A percentile compares a stretch with the other conserved stretches of the same genome.
phyloP scores from a whole-genome alignment of 2,797 vertebrate genomes.

The Oophaga sylvatica region DNA sequence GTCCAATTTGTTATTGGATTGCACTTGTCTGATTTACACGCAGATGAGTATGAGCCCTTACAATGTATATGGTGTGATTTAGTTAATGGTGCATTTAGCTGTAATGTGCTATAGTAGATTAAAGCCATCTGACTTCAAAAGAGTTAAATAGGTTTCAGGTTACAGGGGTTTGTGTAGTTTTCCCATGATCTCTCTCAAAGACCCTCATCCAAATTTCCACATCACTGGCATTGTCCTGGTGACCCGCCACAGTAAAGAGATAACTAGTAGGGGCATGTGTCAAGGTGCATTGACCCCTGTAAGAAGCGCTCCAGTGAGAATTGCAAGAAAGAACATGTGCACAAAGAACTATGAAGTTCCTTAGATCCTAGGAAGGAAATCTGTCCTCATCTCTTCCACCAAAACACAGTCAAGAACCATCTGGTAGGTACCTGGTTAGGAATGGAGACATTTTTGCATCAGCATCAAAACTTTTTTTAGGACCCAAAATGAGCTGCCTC shows the following conservation, averaged over 20 bases:
- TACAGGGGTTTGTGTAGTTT: background rate
- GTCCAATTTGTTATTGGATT: too few species aligned
- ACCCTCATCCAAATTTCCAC: constrained; percentile 26
- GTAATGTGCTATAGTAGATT: background rate
- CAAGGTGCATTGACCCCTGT: constrained; percentile 35
- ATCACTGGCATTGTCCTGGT: constrained; percentile 25
- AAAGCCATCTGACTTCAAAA: background rate
- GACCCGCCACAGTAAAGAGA: background rate
- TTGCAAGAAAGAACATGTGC: background rate
- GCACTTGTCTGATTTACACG: too few species aligned
- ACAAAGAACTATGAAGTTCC: background rate
- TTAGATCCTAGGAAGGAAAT: background rate
- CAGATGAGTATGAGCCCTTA: background rate
- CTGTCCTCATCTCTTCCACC: background rate
- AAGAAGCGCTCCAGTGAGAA: background rate
- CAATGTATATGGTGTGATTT: background rate
- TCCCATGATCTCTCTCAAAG: constrained; percentile 22
- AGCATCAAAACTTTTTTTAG: background rate
- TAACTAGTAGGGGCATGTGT: background rate
- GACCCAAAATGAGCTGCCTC: background rate
- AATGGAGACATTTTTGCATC: background rate
- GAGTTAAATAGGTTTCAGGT: background rate
- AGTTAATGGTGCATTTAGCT: background rate
- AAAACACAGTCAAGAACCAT: background rate
- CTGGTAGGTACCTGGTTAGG: background rate